These are phyloP conservation scores for Lepidurus apus DNA, from an alignment of 1,140 invertebrate genomes.

Conservation along the genomic window DNA sequence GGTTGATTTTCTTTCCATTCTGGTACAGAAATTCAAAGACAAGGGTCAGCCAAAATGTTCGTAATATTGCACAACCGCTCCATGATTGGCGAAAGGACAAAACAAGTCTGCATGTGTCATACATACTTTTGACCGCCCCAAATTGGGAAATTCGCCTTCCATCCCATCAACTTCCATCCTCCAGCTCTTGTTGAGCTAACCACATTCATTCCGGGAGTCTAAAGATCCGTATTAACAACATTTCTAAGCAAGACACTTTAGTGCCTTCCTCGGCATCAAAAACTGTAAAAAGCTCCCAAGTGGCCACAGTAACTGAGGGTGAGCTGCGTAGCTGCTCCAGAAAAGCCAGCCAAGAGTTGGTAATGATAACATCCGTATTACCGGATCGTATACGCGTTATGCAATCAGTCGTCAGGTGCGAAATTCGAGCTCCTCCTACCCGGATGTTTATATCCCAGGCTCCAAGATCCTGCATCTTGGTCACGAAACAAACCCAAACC, in stretches of 20 bases:
- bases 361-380: constrained; percentile 17
- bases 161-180: background rate
- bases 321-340: background rate
- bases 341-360: background rate
- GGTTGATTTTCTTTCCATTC: background rate
- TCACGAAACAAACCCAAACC: constrained; percentile 4
- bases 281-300: too few relatives aligned
- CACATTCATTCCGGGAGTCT: too few relatives aligned
- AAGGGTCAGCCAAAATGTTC: background rate
- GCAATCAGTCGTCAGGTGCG: constrained; percentile 17
- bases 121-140: background rate
- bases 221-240: too few relatives aligned
- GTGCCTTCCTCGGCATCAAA: too few relatives aligned
- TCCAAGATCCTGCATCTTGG: background rate
- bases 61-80: background rate
- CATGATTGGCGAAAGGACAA: background rate
- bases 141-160: background rate
- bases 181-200: too few relatives aligned
- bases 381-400: background rate
- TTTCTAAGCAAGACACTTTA: too few relatives aligned
- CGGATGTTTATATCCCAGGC: background rate
- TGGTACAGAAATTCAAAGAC: background rate
- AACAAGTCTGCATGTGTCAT: background rate
- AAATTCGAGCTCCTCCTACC: constrained; percentile 14
- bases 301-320: background rate